Conservation (phyloP, 2,888 invertebrate genomes). For the Drosophila demipolita region DNA sequence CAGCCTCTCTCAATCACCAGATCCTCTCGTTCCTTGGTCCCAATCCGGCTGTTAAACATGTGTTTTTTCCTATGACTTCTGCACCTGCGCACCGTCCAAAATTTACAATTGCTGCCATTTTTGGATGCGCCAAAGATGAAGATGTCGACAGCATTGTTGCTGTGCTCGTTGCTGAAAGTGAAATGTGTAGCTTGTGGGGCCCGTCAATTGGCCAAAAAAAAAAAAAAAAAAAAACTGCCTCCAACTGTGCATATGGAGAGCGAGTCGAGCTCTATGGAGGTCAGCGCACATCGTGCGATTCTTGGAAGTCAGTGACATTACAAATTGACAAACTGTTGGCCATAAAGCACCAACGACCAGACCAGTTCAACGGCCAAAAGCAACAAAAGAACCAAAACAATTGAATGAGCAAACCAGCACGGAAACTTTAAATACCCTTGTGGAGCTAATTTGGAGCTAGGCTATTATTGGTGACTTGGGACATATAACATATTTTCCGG, state of each 20-base stretch:
- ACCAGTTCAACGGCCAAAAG: constrained; percentile 54
- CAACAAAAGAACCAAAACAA: constrained; percentile 22
- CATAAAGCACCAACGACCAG: constrained; percentile 71
- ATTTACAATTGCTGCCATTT: constrained; percentile 76
- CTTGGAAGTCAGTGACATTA: constrained; percentile 71
- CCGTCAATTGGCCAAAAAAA: constrained; percentile 49
- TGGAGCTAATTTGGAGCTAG: background rate
- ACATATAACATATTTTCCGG: background rate
- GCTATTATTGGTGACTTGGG: background rate
- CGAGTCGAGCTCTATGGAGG: constrained; percentile 58
- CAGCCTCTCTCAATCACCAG: background rate
- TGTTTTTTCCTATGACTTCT: constrained; percentile 62
- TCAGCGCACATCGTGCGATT: constrained; percentile 61
- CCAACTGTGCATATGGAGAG: constrained; percentile 21
- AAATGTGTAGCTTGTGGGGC: constrained; percentile 67
- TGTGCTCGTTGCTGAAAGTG: constrained; percentile 60
- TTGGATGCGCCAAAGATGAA: constrained; percentile 71
- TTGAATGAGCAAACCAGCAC: background rate
- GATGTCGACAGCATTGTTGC: constrained; percentile 66
- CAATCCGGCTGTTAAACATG: constrained; percentile 67
- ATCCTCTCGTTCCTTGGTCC: constrained; percentile 8
- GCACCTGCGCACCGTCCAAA: constrained; percentile 68
- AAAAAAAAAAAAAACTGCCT: background rate
- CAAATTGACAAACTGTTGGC: constrained; percentile 48
- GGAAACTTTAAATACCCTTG: constrained; percentile 31